Conservation (phyloP, 2,797 vertebrate genomes). For the Gallirallus australis region DNA sequence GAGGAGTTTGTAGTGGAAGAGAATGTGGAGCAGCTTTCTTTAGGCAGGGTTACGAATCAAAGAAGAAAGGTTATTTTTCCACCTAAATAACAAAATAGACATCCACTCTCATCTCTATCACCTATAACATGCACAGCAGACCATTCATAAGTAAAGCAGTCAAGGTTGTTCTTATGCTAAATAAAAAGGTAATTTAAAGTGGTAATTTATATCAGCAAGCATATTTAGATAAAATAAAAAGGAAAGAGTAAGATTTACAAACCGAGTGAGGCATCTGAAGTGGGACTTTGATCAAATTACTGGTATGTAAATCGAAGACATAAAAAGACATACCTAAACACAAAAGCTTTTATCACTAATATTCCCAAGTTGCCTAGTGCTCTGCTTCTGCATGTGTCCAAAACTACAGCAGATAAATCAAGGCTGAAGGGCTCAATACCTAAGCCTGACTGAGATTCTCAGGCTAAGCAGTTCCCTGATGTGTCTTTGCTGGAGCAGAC, state of each 20-base stretch:
- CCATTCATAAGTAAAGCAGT: not conserved
- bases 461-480: not conserved
- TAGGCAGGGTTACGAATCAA: not conserved
- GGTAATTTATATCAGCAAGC: not conserved
- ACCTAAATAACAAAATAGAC: not conserved
- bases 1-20: not conserved
- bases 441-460: not conserved
- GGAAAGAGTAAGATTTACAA: not conserved
- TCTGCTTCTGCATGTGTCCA: not conserved
- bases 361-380: not conserved
- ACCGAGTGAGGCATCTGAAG: not conserved
- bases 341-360: not conserved
- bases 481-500: not conserved
- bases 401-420: not conserved
- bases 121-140: not conserved
- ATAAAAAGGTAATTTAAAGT: constrained; percentile 13
- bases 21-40: not conserved
- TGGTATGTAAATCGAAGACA: not conserved
- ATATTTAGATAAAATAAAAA: not conserved
- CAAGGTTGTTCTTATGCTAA: not conserved
- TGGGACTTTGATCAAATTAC: not conserved
- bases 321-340: not conserved
- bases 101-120: not conserved
- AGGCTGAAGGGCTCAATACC: not conserved
- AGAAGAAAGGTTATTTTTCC: not conserved